phyloP scores from a whole-genome alignment of 2,797 vertebrate species.

The Moxostoma hubbsi region DNA sequence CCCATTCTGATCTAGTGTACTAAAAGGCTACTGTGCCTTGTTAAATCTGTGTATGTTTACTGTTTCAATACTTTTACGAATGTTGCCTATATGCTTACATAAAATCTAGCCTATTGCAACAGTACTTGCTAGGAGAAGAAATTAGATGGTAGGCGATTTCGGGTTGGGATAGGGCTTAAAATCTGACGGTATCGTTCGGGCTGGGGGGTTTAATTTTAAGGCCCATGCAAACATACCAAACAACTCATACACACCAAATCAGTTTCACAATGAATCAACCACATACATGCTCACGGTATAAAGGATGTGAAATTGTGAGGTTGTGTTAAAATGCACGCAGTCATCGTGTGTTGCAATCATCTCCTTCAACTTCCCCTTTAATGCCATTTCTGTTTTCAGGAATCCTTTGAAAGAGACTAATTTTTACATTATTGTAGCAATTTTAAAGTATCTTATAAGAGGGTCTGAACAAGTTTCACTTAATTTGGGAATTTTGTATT shows the following conservation, averaged over 20 bases:
- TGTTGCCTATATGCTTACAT: too few species aligned
- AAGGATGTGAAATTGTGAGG: conserved; percentile 23
- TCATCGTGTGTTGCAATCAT: neutral
- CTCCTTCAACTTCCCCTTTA: neutral
- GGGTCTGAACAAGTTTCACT: neutral
- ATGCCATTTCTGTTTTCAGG: neutral
- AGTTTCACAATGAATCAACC: conserved; percentile 26
- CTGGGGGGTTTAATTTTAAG: too few species aligned
- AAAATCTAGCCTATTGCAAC: too few species aligned
- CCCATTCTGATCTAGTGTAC: neutral
- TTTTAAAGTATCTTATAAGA: neutral
- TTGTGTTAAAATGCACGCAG: neutral
- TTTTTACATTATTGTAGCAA: neutral
- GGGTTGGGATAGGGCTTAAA: too few species aligned
- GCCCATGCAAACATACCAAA: too few species aligned
- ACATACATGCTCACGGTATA: too few species aligned
- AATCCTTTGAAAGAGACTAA: neutral
- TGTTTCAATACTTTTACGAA: too few species aligned
- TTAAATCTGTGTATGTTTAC: too few species aligned
- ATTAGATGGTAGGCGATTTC: too few species aligned
- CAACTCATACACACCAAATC: neutral
- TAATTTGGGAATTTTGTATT: neutral
- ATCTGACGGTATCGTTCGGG: too few species aligned
- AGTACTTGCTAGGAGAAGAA: too few species aligned
- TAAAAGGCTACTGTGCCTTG: too few species aligned